These are phyloP conservation scores for Eupeodes latifasciatus DNA, from an alignment of 2,888 invertebrate species.

Conservation along the genomic window DNA sequence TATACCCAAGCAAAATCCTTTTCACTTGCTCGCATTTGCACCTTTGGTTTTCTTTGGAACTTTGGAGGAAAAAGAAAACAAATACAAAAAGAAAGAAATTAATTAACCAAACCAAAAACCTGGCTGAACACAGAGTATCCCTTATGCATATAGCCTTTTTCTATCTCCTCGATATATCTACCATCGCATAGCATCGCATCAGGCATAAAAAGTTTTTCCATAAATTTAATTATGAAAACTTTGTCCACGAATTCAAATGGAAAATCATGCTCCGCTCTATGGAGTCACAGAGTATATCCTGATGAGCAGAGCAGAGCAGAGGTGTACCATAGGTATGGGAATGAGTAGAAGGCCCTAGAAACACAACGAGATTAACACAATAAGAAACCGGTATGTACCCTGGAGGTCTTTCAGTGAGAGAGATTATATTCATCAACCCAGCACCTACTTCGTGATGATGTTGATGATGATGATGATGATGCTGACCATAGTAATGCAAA, in stretches of 20 bases:
- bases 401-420: conserved; percentile 48
- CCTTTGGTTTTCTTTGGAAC: background rate
- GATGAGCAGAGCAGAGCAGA: no score
- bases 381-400: conserved; percentile 46
- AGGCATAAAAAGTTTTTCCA: conserved; percentile 60
- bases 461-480: conserved; percentile 55
- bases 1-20: background rate
- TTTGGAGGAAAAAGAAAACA: background rate
- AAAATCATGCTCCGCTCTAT: conserved; percentile 12
- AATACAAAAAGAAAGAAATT: conserved; percentile 40
- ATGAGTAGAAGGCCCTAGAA: background rate
- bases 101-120: conserved; percentile 54
- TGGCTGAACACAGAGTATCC: conserved; percentile 35
- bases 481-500: background rate
- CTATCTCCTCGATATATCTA: background rate
- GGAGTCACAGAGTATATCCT: conserved; percentile 13
- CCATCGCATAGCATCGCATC: background rate
- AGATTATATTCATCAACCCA: conserved; percentile 56
- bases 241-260: conserved; percentile 45
- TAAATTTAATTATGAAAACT: conserved; percentile 69
- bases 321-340: no score
- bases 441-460: conserved; percentile 44
- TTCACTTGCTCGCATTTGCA: conserved; percentile 14
- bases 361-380: conserved; percentile 39
- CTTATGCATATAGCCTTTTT: conserved; percentile 10